phyloP scores from a whole-genome alignment of 2,113 vertebrate species.

The Brachypodius melanocephalos region DNA sequence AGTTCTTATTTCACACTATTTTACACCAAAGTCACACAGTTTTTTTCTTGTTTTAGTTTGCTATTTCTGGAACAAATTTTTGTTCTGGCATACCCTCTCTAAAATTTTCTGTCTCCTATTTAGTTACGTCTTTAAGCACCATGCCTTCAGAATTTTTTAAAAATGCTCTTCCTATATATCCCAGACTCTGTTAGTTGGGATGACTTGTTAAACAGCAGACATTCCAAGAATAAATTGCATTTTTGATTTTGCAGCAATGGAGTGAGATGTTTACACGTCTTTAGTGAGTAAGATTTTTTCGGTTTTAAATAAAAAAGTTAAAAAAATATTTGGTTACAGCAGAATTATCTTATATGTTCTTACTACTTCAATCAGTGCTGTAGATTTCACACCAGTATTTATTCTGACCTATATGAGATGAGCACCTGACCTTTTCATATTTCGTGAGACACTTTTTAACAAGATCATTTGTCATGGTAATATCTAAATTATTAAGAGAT shows the following conservation, averaged over 20 bases:
- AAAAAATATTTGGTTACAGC: background rate
- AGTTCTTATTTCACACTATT: background rate
- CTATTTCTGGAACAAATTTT: background rate
- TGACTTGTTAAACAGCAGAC: background rate
- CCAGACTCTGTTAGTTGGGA: background rate
- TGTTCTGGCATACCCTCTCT: background rate
- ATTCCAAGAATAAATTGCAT: background rate
- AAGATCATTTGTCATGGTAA: background rate
- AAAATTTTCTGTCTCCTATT: background rate
- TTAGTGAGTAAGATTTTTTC: background rate
- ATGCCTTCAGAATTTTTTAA: background rate
- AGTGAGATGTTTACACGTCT: accelerated
- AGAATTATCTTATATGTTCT: background rate
- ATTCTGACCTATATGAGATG: background rate
- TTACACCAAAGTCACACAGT: background rate
- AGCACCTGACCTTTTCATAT: background rate
- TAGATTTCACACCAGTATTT: background rate
- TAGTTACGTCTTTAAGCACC: background rate
- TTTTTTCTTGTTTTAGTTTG: background rate
- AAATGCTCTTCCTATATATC: background rate
- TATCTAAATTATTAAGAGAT: background rate
- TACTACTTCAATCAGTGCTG: background rate
- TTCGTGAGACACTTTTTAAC: background rate
- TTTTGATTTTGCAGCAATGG: background rate
- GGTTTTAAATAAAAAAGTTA: background rate